These are phyloP conservation scores for Lophotis ruficrista DNA, from an alignment of 2,113 vertebrate genomes.

Conservation along the genomic window DNA sequence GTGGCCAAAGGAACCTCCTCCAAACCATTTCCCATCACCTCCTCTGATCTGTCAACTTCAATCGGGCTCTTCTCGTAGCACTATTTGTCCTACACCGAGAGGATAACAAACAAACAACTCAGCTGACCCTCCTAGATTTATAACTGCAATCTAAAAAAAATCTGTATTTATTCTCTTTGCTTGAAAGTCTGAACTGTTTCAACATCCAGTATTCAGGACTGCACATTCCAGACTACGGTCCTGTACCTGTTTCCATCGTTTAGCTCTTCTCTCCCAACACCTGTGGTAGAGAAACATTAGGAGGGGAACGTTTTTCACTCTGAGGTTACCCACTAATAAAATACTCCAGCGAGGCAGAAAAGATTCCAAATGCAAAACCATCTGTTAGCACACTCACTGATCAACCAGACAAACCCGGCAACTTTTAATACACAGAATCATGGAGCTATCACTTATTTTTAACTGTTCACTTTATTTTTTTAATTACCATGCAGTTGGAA, in stretches of 20 bases:
- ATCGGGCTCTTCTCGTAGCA: slow-evolving; percentile 65
- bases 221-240: not conserved
- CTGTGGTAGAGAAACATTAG: not conserved
- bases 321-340: not conserved
- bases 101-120: slow-evolving; percentile 58
- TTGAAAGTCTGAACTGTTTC: not conserved
- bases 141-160: not conserved
- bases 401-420: not conserved
- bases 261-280: not conserved
- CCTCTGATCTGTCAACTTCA: slow-evolving; percentile 75
- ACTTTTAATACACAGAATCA: not conserved
- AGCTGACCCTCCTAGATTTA: slow-evolving; percentile 29
- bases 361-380: not conserved
- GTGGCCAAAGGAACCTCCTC: slow-evolving; percentile 76
- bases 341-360: not conserved
- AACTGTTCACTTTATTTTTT: not conserved
- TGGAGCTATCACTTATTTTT: not conserved
- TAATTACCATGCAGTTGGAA: not conserved
- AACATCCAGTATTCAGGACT: not conserved
- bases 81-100: slow-evolving; percentile 60
- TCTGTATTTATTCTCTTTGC: not conserved
- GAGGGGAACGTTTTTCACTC: not conserved
- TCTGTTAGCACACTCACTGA: not conserved
- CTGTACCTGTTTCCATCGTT: not conserved
- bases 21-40: slow-evolving; percentile 76